Conservation (phyloP, 2,797 vertebrate genomes). For the Pseudopleuronectes americanus region DNA sequence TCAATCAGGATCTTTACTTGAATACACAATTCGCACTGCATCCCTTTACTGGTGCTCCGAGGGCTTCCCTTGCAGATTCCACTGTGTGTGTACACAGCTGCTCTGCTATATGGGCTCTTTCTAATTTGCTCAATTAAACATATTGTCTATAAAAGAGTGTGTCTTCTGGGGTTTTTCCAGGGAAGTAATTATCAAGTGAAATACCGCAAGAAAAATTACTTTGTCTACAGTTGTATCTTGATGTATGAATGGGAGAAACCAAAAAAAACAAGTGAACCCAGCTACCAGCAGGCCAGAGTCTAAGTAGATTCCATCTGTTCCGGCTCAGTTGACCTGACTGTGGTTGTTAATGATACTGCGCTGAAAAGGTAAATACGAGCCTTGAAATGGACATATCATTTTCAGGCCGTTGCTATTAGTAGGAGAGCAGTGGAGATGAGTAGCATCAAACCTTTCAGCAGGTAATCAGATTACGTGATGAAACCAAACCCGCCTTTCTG, state of each 20-base stretch:
- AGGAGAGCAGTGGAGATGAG: conserved; percentile 30
- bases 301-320: conserved; percentile 56
- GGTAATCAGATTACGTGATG: conserved; percentile 61
- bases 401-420: conserved; percentile 40
- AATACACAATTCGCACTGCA: conserved; percentile 55
- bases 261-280: conserved; percentile 40
- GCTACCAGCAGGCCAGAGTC: conserved; percentile 43
- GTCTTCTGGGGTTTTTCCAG: conserved; percentile 82
- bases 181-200: conserved; percentile 83
- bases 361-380: conserved; percentile 44
- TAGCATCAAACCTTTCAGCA: conserved; percentile 54
- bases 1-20: conserved; percentile 54
- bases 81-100: conserved; percentile 87
- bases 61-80: conserved; percentile 79
- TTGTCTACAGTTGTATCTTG: conserved; percentile 67
- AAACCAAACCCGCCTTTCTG: conserved; percentile 59
- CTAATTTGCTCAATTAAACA: conserved; percentile 86
- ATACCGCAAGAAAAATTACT: conserved; percentile 74
- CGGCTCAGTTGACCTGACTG: conserved; percentile 43
- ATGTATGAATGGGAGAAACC: conserved; percentile 51
- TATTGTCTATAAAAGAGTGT: conserved; percentile 83
- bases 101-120: conserved; percentile 73
- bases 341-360: conserved; percentile 46
- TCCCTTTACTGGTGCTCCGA: conserved; percentile 69
- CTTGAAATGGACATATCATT: conserved; percentile 19